Evolutionary conservation across 1,140 invertebrate species (phyloP).

Genomic region (Temnothorax curvispinosus): DNA sequence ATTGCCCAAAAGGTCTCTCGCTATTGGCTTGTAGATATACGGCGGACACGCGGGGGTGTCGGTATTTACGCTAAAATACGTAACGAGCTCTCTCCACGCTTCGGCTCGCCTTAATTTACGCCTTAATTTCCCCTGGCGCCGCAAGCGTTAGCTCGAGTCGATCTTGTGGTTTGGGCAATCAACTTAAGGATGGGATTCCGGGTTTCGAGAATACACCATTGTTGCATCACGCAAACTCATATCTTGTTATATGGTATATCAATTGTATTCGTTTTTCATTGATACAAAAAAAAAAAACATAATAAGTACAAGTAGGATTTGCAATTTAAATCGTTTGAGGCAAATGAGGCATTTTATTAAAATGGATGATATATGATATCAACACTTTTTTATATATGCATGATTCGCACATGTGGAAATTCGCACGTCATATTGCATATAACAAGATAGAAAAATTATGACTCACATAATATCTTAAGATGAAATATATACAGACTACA

Average conservation of each 20-base stretch:
- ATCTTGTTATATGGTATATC: background rate
- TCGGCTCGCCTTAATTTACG: conserved; percentile 45
- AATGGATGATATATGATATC: background rate
- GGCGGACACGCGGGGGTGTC: conserved; percentile 4
- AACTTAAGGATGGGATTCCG: conserved; percentile 30
- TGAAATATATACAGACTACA: background rate
- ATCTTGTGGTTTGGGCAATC: conserved; percentile 35
- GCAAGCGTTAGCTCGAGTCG: conserved; percentile 20
- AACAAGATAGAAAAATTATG: background rate
- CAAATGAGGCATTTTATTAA: background rate
- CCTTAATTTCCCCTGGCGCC: conserved; percentile 55
- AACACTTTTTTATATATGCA: background rate
- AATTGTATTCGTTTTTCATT: background rate
- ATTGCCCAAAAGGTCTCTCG: conserved; percentile 38
- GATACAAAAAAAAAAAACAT: background rate
- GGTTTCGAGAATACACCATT: background rate
- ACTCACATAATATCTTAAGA: background rate
- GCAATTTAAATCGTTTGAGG: background rate
- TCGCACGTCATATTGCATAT: background rate
- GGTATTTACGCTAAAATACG: conserved; percentile 34
- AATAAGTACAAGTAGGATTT: background rate
- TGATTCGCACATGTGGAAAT: background rate
- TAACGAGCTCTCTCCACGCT: conserved; percentile 32
- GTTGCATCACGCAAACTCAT: conserved; percentile 7
- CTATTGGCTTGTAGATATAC: background rate